These are phyloP conservation scores for Callionymus lyra DNA, from an alignment of 2,113 vertebrate species.

Conservation along the genomic window DNA sequence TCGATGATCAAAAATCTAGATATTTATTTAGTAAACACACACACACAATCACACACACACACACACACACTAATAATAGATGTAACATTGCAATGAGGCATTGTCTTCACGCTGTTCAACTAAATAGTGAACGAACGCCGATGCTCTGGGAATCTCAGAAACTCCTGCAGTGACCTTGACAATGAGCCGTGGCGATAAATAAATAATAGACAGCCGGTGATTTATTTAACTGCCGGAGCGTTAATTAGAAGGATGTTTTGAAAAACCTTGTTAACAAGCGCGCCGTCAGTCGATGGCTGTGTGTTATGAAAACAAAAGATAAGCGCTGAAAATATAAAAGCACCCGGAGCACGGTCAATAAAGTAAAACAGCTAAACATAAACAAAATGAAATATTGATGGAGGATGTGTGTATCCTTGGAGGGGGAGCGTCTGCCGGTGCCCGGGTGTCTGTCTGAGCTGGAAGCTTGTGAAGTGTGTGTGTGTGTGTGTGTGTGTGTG, in stretches of 20 bases:
- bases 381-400: slow-evolving; percentile 66
- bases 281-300: not conserved
- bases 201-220: not conserved
- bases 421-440: slow-evolving; percentile 33
- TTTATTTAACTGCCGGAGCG: not conserved
- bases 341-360: slow-evolving; percentile 24
- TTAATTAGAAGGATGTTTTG: not conserved
- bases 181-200: not conserved
- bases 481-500: no score
- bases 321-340: slow-evolving; percentile 19
- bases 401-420: slow-evolving; percentile 34
- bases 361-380: slow-evolving; percentile 48
- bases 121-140: no score
- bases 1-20: no score
- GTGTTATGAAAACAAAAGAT: slow-evolving; percentile 14
- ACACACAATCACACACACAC: no score
- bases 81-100: no score
- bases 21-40: no score
- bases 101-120: no score
- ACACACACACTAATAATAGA: no score
- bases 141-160: not conserved
- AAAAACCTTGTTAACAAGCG: no score
- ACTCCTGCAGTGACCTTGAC: not conserved
- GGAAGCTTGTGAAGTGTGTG: no score
- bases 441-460: slow-evolving; percentile 52